These are phyloP conservation scores for Conus canariensis DNA, from an alignment of 2,888 invertebrate genomes.

Conservation along the genomic window DNA sequence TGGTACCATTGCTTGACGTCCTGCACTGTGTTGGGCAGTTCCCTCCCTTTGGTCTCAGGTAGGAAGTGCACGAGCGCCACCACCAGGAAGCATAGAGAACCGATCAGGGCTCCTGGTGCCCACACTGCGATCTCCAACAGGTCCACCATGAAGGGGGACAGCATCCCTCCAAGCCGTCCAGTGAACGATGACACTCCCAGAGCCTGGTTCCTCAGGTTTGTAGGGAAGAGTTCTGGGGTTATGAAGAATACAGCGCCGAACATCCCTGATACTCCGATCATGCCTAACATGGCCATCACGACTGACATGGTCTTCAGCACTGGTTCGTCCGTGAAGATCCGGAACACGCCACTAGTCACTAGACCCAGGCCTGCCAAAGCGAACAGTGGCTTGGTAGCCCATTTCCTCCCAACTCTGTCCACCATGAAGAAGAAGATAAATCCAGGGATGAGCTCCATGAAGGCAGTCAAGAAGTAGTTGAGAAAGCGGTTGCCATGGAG, in stretches of 20 bases:
- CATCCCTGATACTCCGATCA: constrained; percentile 42
- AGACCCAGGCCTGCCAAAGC: neutral
- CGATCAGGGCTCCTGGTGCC: constrained; percentile 14
- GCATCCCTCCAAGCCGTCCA: constrained; percentile 8
- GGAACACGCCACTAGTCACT: neutral
- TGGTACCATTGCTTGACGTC: constrained; percentile 17
- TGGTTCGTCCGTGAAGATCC: neutral
- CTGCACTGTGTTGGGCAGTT: constrained; percentile 31
- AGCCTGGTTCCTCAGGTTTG: constrained; percentile 32
- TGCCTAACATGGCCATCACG: constrained; percentile 27
- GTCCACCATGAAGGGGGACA: neutral
- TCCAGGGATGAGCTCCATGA: constrained; percentile 56
- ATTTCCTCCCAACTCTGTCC: constrained; percentile 41
- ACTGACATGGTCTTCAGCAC: constrained; percentile 8
- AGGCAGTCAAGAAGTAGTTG: no score
- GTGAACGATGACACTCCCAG: constrained; percentile 16
- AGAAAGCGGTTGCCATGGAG: no score
- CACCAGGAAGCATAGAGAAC: constrained; percentile 6
- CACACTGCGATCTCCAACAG: constrained; percentile 20
- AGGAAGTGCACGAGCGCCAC: constrained; percentile 7
- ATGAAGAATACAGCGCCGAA: constrained; percentile 64
- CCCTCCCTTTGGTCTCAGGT: constrained; percentile 38
- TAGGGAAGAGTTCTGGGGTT: constrained; percentile 66
- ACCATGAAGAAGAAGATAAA: constrained; percentile 52
- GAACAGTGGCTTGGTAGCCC: neutral